phyloP scores from a whole-genome alignment of 2,888 invertebrate genomes.

The Chrysolina americana region DNA sequence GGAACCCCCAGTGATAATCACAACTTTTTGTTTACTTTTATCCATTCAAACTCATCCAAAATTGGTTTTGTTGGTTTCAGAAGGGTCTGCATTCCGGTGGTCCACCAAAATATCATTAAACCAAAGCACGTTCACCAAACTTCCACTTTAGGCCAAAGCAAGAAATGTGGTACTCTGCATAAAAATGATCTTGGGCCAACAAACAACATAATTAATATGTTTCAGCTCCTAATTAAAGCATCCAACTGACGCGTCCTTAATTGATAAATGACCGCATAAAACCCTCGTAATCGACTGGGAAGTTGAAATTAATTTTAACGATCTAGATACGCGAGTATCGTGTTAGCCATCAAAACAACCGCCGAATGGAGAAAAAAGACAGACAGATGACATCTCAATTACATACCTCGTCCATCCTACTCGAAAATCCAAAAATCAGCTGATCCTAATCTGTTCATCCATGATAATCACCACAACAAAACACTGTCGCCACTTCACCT shows the following conservation, averaged over 20 bases:
- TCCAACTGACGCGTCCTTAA: constrained; percentile 27
- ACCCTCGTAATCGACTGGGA: constrained; percentile 29
- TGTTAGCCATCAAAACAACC: neutral
- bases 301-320: constrained; percentile 25
- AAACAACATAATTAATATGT: constrained; percentile 24
- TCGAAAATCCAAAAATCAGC: constrained; percentile 36
- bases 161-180: constrained; percentile 18
- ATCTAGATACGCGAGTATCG: constrained; percentile 12
- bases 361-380: neutral
- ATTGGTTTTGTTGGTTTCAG: constrained; percentile 5
- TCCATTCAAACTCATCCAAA: neutral
- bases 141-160: constrained; percentile 11
- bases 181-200: neutral
- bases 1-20: too few species aligned
- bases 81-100: constrained; percentile 8
- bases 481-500: constrained; percentile 31
- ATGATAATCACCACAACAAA: constrained; percentile 43
- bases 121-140: constrained; percentile 5
- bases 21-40: neutral
- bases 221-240: constrained; percentile 34
- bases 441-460: constrained; percentile 40
- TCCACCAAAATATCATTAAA: neutral
- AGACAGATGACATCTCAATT: constrained; percentile 10
- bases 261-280: constrained; percentile 28
- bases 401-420: constrained; percentile 45